Evolutionary conservation across 2,888 invertebrate species (phyloP).

Genomic region (Dastarcus helophoroides): DNA sequence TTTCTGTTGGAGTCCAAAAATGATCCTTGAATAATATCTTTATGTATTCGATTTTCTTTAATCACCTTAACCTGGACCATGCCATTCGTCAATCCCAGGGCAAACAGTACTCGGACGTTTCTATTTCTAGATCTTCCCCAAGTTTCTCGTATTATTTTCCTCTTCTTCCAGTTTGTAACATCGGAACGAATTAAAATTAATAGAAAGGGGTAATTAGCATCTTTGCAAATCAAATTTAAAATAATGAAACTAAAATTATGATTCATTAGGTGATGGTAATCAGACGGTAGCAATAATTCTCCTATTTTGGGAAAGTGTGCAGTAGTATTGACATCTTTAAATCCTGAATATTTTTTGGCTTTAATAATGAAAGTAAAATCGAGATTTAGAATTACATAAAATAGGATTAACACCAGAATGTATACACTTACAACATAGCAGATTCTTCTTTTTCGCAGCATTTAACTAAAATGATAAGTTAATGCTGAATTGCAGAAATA

Average conservation of each 20-base stretch:
- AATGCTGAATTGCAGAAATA: no score
- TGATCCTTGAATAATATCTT: conserved; percentile 65
- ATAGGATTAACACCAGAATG: no score
- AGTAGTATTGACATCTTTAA: no score
- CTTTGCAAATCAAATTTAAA: conserved; percentile 36
- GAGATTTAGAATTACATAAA: no score
- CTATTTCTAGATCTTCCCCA: conserved; percentile 43
- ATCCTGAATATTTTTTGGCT: no score
- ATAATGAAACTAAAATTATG: conserved; percentile 52
- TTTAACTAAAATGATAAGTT: no score
- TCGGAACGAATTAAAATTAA: conserved; percentile 58
- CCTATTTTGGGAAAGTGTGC: no score
- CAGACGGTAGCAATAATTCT: no score
- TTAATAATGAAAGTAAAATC: no score
- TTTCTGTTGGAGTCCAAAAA: conserved; percentile 68
- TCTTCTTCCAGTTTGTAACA: conserved; percentile 48
- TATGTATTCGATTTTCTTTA: conserved; percentile 43
- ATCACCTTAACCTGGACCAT: conserved; percentile 22
- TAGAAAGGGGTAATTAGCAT: conserved; percentile 36
- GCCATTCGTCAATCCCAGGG: conserved; percentile 5
- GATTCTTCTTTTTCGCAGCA: no score
- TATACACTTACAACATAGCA: no score
- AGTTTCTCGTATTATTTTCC: conserved; percentile 54
- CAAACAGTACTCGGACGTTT: conserved; percentile 17
- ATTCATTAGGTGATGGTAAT: conserved; percentile 42